Percentiles rank a stretch among this genome's conserved stretches.
Evolutionary conservation across 2,888 invertebrate species (phyloP).

Genomic region (Perizoma flavofasciatum): DNA sequence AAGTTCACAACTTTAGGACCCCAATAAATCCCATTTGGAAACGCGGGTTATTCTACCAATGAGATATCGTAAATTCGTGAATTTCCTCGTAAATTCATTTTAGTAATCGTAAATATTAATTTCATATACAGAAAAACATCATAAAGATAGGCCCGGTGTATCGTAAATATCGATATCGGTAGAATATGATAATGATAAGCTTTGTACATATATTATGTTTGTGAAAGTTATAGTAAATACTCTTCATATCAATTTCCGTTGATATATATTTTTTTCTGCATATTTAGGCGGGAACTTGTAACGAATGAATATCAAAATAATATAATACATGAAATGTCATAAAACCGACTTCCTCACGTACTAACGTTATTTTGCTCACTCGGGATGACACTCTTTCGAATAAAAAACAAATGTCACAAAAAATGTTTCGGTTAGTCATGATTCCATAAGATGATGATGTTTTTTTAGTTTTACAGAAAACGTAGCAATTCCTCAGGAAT

Average conservation of each 20-base stretch:
- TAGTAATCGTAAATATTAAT: constrained; percentile 32
- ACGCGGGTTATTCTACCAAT: not conserved
- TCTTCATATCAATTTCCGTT: not conserved
- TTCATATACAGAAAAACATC: constrained; percentile 21
- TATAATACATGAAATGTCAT: too few species aligned
- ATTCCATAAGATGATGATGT: too few species aligned
- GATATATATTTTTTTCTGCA: not conserved
- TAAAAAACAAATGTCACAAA: too few species aligned
- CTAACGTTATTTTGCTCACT: too few species aligned
- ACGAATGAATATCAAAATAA: too few species aligned
- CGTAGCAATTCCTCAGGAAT: too few species aligned
- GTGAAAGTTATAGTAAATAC: not conserved
- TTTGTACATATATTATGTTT: not conserved
- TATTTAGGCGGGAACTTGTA: not conserved
- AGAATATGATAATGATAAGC: constrained; percentile 5
- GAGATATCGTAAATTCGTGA: constrained; percentile 16
- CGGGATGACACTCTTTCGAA: too few species aligned
- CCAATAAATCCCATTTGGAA: not conserved
- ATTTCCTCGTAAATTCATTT: constrained; percentile 27
- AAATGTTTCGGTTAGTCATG: too few species aligned
- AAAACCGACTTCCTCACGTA: too few species aligned
- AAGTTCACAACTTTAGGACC: not conserved
- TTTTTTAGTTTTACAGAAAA: too few species aligned
- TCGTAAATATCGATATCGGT: constrained; percentile 23
- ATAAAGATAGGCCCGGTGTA: constrained; percentile 16